Evolutionary conservation across 2,113 vertebrate genomes (phyloP), one percentile per base, ranked within the genome.

Genomic region (Rhinolophus ferrumequinum): DNA sequence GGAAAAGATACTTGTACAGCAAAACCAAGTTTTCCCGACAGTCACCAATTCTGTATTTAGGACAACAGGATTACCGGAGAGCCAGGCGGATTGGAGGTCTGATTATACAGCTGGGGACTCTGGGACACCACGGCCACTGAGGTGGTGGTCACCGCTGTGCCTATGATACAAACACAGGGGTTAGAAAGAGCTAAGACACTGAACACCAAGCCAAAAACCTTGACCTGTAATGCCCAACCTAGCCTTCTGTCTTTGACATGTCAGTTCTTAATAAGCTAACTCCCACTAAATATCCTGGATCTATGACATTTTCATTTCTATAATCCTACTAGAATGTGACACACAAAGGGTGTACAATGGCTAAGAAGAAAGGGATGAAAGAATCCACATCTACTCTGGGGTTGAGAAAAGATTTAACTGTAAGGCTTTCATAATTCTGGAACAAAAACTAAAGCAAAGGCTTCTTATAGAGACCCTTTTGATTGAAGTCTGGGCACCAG

Each of bases 101-200:
- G 99, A 98, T 98, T 99, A 94, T 99, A 99, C 28, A 99, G 98
- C 95, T 99, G 99, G 33, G 99, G 98, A 94, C 98, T 99, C 97
- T 99, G 99, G 92, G 99, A 99, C 60, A 99, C 99, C 11, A 99
- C 99, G n/a, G 99, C 99, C 38, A 99, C 99, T 76, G 99, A 98
- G 80, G 99, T 99, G 38, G 99, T 98, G 80, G 99, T 98, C 95
- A 99, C 97, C 0, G 99, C 98, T 96, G 98, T 98, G 96, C 98
- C 98, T 99, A 96, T 90, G 98, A 98, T 5, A 97, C 7, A 97
- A 35, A 97, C 16, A 98, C 0, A 93, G 14, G 38, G 35, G 79
- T 93, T 92, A 97, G 75, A 0, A 28, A 60, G 28, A 89, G 14
- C 89, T 89, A 93, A 56, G 14, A 2, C 75, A 95, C 18, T 35